Base-by-base conservation (phyloP, 2,888 invertebrate genomes). In the Stegana nigrithorax region DNA sequence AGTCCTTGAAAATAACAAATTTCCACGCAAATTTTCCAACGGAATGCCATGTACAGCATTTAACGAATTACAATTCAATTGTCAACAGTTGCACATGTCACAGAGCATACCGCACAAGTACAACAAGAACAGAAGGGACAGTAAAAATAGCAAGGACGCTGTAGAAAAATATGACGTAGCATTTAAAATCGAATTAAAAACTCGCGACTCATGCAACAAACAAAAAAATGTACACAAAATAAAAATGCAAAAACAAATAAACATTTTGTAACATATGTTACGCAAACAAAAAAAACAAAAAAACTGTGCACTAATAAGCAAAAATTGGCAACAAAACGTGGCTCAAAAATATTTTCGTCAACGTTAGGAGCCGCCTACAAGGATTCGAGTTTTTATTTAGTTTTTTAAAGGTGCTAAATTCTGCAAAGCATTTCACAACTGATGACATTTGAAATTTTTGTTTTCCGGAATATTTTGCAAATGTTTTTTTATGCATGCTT, bases 391-490 rank as follows among this genome's bases (percentile, higher is more conserved):
- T n/a, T n/a, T n/a, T n/a, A n/a, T n/a, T n/a, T n/a, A n/a, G n/a
- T n/a, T n/a, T n/a, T n/a, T n/a, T n/a, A n/a, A n/a, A n/a, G n/a
- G n/a, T n/a, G n/a, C n/a, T n/a, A n/a, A n/a, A n/a, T n/a, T n/a
- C n/a, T n/a, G n/a, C n/a, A n/a, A 61, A 63, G 67, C 71, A 69
- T 70, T 70, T 67, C n/a, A n/a, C n/a, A 12, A 42, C 8, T 64
- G 67, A 67, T 78, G 75, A 76, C 73, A 78, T 75, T 78, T 67
- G n/a, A n/a, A n/a, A n/a, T n/a, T n/a, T n/a, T n/a, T n/a, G n/a
- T n/a, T n/a, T n/a, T n/a, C n/a, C n/a, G n/a, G 77, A 76, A 72
- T 78, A 73, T 70, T 60, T 66, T 50, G 63, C 57, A 63, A 10
- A 14, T 58, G 4, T 47, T 61, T 60, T 58, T 55, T 61, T 59